Evolutionary conservation across 2,113 vertebrate genomes (phyloP).

Genomic region (Alaudala cheleensis): DNA sequence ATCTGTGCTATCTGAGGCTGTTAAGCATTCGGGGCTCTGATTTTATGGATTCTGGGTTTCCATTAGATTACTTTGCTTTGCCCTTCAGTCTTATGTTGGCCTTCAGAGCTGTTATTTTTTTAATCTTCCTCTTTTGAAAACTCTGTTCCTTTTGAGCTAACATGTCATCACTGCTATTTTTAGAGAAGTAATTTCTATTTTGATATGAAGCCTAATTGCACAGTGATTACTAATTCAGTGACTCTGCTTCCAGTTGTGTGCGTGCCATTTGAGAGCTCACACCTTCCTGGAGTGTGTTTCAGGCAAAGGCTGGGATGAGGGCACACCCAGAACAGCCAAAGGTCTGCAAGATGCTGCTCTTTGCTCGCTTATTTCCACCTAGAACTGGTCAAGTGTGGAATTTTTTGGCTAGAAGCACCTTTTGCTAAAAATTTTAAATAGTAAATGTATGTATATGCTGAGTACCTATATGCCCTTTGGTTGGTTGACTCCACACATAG

Average conservation of each 20-base stretch:
- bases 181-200: slow-evolving; percentile 48
- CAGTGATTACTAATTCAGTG: slow-evolving; percentile 17
- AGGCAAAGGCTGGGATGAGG: background rate
- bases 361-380: background rate
- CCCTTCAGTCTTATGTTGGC: background rate
- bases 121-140: background rate
- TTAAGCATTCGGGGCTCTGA: background rate
- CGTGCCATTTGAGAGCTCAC: background rate
- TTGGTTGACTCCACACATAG: background rate
- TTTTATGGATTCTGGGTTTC: background rate
- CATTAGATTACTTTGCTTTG: background rate
- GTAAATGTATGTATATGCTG: background rate
- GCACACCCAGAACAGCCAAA: background rate
- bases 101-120: background rate
- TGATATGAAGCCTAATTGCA: slow-evolving; percentile 11
- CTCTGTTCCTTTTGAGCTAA: background rate
- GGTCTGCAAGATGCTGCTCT: background rate
- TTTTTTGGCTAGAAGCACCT: background rate
- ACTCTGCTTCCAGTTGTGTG: background rate
- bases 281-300: background rate
- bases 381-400: background rate
- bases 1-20: background rate
- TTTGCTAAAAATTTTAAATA: background rate
- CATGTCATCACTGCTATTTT: background rate
- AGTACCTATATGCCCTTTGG: background rate